These are phyloP conservation scores for Parambassis ranga DNA, from an alignment of 2,797 vertebrate species.

Conservation along the genomic window DNA sequence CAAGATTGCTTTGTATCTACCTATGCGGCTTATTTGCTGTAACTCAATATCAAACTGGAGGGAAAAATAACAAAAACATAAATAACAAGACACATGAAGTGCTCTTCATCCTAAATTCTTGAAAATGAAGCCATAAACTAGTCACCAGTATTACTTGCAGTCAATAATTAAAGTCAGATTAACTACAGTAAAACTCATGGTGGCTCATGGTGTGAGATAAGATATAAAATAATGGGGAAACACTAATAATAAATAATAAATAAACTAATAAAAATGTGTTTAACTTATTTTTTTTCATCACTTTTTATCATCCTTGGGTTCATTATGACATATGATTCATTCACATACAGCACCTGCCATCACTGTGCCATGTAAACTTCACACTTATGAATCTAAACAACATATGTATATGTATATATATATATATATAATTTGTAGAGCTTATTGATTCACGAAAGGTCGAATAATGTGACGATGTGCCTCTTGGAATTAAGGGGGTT, in stretches of 20 bases:
- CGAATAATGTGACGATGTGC: no score
- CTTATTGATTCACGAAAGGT: no score
- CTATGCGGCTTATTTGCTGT: background rate
- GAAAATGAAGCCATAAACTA: background rate
- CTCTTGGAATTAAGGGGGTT: no score
- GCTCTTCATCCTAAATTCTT: background rate
- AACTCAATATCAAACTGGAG: background rate
- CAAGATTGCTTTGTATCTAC: background rate
- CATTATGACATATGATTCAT: constrained; percentile 1
- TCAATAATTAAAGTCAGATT: background rate
- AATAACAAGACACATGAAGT: background rate
- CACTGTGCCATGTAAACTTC: constrained; percentile 43
- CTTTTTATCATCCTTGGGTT: background rate
- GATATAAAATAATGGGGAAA: background rate
- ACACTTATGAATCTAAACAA: constrained; percentile 38
- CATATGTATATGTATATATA: no score
- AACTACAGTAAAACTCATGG: background rate
- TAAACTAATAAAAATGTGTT: no score
- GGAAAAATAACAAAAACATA: background rate
- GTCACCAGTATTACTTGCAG: background rate
- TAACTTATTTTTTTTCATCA: background rate
- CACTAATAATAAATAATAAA: no score
- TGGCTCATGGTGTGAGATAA: background rate
- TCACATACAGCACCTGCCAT: constrained; percentile 10
- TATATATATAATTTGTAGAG: no score